Conservation (phyloP, 1,140 invertebrate genomes). For the Drosophila bocqueti region DNA sequence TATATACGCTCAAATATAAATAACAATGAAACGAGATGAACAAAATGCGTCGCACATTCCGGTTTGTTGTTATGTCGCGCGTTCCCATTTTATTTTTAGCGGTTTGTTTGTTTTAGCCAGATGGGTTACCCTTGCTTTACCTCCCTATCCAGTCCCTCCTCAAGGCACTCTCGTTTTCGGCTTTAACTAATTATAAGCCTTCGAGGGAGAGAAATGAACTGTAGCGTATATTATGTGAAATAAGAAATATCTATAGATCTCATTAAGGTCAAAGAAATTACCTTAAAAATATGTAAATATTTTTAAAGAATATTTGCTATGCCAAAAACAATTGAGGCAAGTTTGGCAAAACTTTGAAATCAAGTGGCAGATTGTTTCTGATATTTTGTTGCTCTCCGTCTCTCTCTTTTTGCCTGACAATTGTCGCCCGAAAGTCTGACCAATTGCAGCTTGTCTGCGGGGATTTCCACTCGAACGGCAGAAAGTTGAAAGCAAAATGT, state of each 20-base stretch:
- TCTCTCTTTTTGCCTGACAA: constrained; percentile 1
- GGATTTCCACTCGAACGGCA: constrained; percentile 22
- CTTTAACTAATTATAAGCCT: constrained; percentile 16
- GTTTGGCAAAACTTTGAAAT: constrained; percentile 8
- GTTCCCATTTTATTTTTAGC: constrained; percentile 42
- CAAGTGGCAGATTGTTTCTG: constrained; percentile 26
- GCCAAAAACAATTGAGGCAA: constrained; percentile 13
- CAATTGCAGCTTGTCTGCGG: constrained; percentile 22
- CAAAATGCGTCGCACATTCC: constrained; percentile 54
- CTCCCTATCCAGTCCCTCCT: background rate
- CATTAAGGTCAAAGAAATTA: background rate
- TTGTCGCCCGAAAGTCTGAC: constrained; percentile 34
- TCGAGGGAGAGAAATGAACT: background rate
- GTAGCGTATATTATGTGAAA: too few species aligned
- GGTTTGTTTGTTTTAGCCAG: constrained; percentile 34
- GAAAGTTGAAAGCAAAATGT: constrained; percentile 12
- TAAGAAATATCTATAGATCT: background rate
- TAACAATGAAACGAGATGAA: constrained; percentile 53
- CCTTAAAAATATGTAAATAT: background rate
- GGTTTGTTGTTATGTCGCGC: constrained; percentile 20
- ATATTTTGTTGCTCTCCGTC: constrained; percentile 18
- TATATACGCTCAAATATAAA: constrained; percentile 61
- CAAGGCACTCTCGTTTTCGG: background rate
- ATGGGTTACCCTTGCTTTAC: background rate
- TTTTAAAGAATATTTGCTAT: background rate